Base-by-base conservation (phyloP, 2,113 vertebrate species). In the Mormoops blainvillei region DNA sequence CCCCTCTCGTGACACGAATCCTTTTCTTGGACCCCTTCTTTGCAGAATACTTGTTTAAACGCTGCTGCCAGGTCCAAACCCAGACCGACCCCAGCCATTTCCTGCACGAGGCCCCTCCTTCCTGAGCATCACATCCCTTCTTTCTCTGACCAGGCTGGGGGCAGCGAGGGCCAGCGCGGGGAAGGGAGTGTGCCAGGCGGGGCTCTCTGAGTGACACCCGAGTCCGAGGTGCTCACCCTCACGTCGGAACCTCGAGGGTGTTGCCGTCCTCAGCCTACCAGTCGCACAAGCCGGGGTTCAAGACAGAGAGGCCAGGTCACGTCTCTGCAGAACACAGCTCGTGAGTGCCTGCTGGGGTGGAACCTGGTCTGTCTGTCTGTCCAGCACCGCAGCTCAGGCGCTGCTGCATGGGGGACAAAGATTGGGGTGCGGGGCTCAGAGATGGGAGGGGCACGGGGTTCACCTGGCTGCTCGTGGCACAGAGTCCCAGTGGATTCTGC, bases 361-460 rank as follows among this genome's bases (percentile, higher is more conserved):
- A 97, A 97, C 96, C 96, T 97, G 96, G 94, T 96, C 91, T 92
- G 90, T 96, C 95, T 96, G 97, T 96, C 97, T 96, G 94, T 92
- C 96, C 83, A 80, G 93, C 97, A 96, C 93, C 96, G 76, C 38
- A 26, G 74, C 83, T 71, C 6, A 28, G 82, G 85, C 33, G 24
- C 89, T 12, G 94, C 96, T 65, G 73, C 97, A 26, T 38, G 58
- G 77, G 73, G 94, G 81, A 41, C 89, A 38, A 1, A 65, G 78
- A 58, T 33, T 4, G 74, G 85, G 56, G 63, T 3, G 38, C 41
- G 82, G 86, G 82, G 9, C 73, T 65, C 77, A 70, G 93, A 45
- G 36, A 0, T 4, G 18, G 38, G 20, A 0, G 2, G 41, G 63
- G 45, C 16, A 0, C 28, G 12, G 77, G 3, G 16, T 11, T 9